These are phyloP conservation scores for Tauraco hartlaubi DNA, from an alignment of 2,797 vertebrate species.

Conservation along the genomic window DNA sequence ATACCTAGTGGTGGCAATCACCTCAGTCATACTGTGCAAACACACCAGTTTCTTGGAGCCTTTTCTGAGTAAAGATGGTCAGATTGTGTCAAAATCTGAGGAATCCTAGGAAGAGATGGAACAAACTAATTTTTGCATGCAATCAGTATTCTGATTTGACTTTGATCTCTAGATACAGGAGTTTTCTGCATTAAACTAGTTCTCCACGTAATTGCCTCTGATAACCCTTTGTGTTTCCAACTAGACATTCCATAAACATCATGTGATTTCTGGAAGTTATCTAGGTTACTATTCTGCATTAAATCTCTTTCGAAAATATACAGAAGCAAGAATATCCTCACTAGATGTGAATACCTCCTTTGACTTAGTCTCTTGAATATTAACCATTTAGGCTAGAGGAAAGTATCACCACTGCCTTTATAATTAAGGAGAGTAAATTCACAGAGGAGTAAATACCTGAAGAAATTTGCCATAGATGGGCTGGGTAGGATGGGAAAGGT, in stretches of 20 bases:
- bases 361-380: not conserved
- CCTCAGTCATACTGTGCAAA: slow-evolving; percentile 6
- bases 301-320: not conserved
- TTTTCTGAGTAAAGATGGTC: slow-evolving; percentile 25
- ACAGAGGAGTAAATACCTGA: not conserved
- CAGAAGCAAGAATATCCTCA: not conserved
- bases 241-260: slow-evolving; percentile 3
- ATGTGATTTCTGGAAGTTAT: slow-evolving; percentile 14
- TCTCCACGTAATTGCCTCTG: slow-evolving; percentile 24
- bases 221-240: slow-evolving; percentile 34
- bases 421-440: not conserved
- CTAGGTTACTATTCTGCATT: slow-evolving; percentile 26
- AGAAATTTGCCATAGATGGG: not conserved
- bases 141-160: slow-evolving; percentile 48
- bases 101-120: slow-evolving; percentile 24
- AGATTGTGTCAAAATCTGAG: slow-evolving; percentile 31
- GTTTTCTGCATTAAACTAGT: slow-evolving; percentile 40
- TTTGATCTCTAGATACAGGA: slow-evolving; percentile 38
- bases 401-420: not conserved
- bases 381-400: not conserved
- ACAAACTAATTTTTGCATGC: slow-evolving; percentile 45
- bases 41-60: not conserved
- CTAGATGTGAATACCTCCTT: not conserved
- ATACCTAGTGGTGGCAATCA: not conserved
- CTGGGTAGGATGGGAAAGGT: not conserved